phyloP scores from a whole-genome alignment of 2,113 vertebrate species.

The Marcusenius ussheri region DNA sequence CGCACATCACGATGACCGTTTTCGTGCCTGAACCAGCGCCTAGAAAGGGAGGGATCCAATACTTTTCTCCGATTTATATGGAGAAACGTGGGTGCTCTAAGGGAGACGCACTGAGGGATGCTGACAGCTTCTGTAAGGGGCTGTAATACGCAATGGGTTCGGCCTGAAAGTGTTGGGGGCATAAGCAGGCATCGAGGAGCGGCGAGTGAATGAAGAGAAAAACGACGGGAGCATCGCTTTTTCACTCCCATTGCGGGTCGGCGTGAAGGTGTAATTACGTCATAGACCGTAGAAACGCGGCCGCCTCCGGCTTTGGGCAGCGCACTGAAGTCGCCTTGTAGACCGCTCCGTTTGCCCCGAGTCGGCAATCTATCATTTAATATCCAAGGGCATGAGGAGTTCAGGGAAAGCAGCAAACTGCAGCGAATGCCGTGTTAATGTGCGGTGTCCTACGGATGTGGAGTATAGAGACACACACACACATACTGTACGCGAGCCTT shows the following conservation, averaged over 20 bases:
- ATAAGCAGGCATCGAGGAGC: background rate
- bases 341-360: constrained; percentile 8
- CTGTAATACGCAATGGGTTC: background rate
- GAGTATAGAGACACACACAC: background rate
- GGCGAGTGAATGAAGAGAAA: background rate
- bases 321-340: constrained; percentile 22
- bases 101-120: background rate
- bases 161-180: background rate
- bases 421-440: background rate
- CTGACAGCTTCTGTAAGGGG: background rate
- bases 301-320: constrained; percentile 21
- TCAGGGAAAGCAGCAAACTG: background rate
- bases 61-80: background rate
- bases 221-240: background rate
- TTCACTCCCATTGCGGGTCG: constrained; percentile 7
- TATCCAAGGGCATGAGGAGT: constrained; percentile 14
- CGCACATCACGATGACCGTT: background rate
- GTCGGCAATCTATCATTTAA: background rate
- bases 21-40: background rate
- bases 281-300: constrained; percentile 44
- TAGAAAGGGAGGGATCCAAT: background rate
- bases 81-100: background rate
- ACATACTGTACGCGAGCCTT: background rate
- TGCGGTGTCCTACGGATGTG: background rate
- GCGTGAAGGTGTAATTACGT: constrained; percentile 39